Conservation (phyloP, 2,113 vertebrate genomes). For the Hylia prasina region DNA sequence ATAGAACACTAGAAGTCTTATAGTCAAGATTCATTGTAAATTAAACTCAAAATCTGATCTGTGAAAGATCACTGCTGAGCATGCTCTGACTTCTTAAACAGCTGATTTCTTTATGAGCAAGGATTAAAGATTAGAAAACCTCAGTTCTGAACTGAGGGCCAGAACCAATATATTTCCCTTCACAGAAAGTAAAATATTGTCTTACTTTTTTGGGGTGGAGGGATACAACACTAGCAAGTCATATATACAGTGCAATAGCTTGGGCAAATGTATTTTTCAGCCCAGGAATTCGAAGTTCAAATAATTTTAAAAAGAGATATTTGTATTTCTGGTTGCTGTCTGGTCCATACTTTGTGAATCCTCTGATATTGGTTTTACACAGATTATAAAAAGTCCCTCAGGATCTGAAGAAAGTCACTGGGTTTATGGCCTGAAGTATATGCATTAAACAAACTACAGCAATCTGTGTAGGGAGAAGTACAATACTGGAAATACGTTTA, state of each 20-base stretch:
- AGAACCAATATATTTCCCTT: not conserved
- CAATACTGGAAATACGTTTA: not conserved
- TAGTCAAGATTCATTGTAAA: constrained; percentile 51
- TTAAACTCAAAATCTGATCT: constrained; percentile 38
- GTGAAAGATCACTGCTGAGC: not conserved
- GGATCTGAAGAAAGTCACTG: not conserved
- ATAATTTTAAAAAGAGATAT: not conserved
- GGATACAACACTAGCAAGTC: not conserved
- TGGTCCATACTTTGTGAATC: not conserved
- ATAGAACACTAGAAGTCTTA: not conserved
- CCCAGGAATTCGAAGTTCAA: not conserved
- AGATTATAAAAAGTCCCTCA: not conserved
- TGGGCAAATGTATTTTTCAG: constrained; percentile 13
- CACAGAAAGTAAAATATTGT: not conserved
- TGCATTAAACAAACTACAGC: not conserved
- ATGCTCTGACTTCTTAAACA: constrained; percentile 37
- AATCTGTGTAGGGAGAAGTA: not conserved
- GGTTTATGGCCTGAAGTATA: not conserved
- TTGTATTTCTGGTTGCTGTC: not conserved
- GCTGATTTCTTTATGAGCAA: constrained; percentile 2
- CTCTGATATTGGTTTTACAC: not conserved
- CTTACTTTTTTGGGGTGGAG: not conserved
- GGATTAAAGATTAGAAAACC: not conserved
- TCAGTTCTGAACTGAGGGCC: not conserved
- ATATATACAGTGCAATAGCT: not conserved